phyloP scores from a whole-genome alignment of 2,888 invertebrate genomes.

The Eueremaeus valkanovi region DNA sequence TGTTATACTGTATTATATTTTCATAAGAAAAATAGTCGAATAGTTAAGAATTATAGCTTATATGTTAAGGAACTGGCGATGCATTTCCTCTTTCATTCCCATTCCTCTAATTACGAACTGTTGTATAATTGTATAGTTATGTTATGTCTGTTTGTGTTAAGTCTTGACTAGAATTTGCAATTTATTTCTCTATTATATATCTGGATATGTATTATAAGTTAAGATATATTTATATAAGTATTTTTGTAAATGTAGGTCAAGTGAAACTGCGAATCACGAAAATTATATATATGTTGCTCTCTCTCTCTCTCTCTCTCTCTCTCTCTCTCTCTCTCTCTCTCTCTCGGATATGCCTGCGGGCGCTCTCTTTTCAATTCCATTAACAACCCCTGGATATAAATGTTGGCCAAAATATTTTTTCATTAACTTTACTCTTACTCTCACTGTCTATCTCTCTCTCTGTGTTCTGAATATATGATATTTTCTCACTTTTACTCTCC shows the following conservation, averaged over 20 bases:
- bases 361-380: neutral
- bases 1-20: too few species aligned
- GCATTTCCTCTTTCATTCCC: neutral
- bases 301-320: constrained; percentile 20
- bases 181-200: too few species aligned
- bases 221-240: neutral
- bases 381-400: neutral
- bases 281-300: neutral
- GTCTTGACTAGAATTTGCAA: neutral
- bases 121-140: constrained; percentile 6
- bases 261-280: constrained; percentile 24
- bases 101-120: neutral
- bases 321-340: constrained; percentile 11
- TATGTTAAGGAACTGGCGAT: neutral
- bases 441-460: too few species aligned
- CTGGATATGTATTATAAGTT: neutral
- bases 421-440: neutral
- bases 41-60: too few species aligned
- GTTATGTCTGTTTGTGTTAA: neutral
- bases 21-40: too few species aligned
- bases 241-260: constrained; percentile 13
- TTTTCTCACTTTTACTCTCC: too few species aligned
- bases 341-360: neutral
- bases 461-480: too few species aligned
- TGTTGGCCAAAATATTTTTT: neutral